These are phyloP conservation scores for Myotis findleyi DNA, from an alignment of 2,797 vertebrate species.

Conservation along the genomic window DNA sequence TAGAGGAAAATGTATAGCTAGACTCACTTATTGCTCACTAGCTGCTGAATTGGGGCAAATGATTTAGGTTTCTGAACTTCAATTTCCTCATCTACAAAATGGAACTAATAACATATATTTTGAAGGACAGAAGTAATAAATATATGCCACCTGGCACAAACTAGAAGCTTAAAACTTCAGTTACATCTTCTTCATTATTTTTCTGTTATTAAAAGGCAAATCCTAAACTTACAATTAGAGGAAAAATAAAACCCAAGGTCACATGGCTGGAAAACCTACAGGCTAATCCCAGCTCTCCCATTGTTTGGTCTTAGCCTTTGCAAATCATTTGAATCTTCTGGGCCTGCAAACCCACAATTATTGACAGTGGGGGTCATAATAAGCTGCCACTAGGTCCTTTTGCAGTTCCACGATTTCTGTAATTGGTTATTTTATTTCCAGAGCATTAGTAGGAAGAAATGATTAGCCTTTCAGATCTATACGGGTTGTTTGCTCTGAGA, in stretches of 20 bases:
- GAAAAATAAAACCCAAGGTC: background rate
- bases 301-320: background rate
- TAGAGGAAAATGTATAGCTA: background rate
- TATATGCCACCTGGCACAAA: background rate
- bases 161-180: background rate
- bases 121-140: conserved; percentile 1
- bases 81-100: background rate
- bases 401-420: background rate
- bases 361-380: background rate
- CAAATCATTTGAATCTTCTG: background rate
- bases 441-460: background rate
- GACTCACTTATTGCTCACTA: background rate
- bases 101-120: background rate
- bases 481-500: conserved; percentile 12
- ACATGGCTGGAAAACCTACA: background rate
- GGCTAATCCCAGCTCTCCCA: background rate
- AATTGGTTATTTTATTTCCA: conserved; percentile 35
- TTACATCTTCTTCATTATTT: background rate
- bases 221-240: background rate
- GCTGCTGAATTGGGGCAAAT: conserved; percentile 23
- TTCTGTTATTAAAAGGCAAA: conserved; percentile 4
- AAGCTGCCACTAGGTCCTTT: background rate
- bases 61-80: conserved; percentile 29
- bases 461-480: background rate
- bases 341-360: background rate